Evolutionary conservation across 2,888 invertebrate genomes (phyloP), one percentile per base, ranked within the genome.

Genomic region (Andrena trimmerana): DNA sequence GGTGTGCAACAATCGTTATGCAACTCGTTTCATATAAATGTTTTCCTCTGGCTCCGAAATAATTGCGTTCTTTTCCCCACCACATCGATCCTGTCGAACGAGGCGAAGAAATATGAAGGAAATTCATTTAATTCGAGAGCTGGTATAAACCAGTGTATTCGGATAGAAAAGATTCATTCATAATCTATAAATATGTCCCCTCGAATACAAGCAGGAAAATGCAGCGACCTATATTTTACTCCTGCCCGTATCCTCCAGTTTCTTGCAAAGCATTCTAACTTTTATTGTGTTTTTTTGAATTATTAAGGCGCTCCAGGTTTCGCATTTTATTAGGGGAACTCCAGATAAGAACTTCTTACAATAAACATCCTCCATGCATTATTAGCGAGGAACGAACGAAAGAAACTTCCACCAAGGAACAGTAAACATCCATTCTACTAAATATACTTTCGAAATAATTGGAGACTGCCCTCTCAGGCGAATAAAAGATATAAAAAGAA

Each of bases 281-380:
- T 68, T 54, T 68, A 68, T 68, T 33, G 52, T 31, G 33, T 68
- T 68, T 68, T 31, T 16, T 16, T 36, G 54, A 54, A 68, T 68
- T 68, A 68, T 68, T 54, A 68, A 68, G 33, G 33, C 52, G 24
- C 24, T 24, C 3, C 68, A 13, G 54, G 31, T 68, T 36, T 16
- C 16, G 33, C 68, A 24, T 54, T 31, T 20, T 33, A 20, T 13
- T 3, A 13, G 16, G 20, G 16, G 6, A 20, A 24, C 24, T 33
- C 67, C 2, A 20, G 31, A 52, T 24, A n/a, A 52, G 52, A 59
- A 29, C 27, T 59, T 59, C 29, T 13, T 29, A 29, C 13, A 5
- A 29, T 54, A 54, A 20, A 54, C 54, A 54, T 54, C 54, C 20
- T 20, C 54, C 54, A 20, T 54, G 54, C n/a, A 54, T 54, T 54